Conservation (phyloP, 1,140 invertebrate species). For the Chrysopa pallens region DNA sequence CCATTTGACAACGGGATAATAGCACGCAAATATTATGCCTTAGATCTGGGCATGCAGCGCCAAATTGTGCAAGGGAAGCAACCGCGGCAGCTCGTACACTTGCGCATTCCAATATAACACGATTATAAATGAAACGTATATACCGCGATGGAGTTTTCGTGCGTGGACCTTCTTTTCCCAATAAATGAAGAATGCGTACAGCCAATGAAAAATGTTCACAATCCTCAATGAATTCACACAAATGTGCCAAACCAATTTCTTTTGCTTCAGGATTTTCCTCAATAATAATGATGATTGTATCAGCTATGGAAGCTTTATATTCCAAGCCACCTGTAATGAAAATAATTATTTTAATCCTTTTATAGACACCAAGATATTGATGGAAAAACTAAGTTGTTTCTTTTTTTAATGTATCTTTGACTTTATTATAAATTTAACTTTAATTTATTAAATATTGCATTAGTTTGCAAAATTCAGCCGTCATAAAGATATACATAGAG, state of each 20-base stretch:
- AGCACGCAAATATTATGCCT: constrained; percentile 73
- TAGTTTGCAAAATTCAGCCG: too few species aligned
- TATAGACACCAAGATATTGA: too few species aligned
- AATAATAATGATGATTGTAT: constrained; percentile 95
- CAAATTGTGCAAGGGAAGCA: constrained; percentile 92
- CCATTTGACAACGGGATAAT: constrained; percentile 77
- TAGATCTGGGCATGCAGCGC: constrained; percentile 82
- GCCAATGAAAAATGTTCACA: constrained; percentile 95
- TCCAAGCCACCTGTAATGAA: constrained; percentile 58
- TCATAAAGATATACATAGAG: too few species aligned
- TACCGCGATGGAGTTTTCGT: constrained; percentile 88
- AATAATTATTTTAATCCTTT: too few species aligned
- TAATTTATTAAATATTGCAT: too few species aligned
- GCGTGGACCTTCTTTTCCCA: constrained; percentile 91
- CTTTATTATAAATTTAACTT: too few species aligned
- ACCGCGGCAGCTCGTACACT: constrained; percentile 91
- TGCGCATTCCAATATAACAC: constrained; percentile 92
- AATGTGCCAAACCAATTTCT: constrained; percentile 86
- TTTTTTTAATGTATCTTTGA: too few species aligned
- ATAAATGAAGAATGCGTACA: constrained; percentile 91
- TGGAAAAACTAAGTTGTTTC: too few species aligned
- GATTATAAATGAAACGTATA: constrained; percentile 97
- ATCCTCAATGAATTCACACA: constrained; percentile 99
- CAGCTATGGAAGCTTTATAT: constrained; percentile 96
- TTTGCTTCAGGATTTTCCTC: constrained; percentile 93